Evolutionary conservation across 1,140 invertebrate species (phyloP).

Genomic region (Vanessa atalanta): DNA sequence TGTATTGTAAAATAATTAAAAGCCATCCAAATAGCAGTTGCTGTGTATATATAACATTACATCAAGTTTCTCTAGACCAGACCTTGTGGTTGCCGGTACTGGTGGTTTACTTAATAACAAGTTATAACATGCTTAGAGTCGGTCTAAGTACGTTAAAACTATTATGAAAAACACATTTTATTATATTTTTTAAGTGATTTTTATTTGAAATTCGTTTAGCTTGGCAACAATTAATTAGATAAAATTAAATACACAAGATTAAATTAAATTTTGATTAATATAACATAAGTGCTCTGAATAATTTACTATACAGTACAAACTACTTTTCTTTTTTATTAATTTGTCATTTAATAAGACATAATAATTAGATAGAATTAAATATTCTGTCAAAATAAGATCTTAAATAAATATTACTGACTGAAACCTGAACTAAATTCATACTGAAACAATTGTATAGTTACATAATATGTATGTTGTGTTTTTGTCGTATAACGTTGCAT

Average conservation of each 20-base stretch:
- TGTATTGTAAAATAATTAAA: not conserved
- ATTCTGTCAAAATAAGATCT: too few species aligned
- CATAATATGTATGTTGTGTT: too few species aligned
- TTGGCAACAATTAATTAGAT: not conserved
- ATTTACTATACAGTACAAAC: not conserved
- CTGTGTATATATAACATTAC: constrained; percentile 30
- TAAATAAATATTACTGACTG: too few species aligned
- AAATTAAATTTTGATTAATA: too few species aligned
- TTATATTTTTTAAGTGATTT: not conserved
- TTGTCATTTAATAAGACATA: too few species aligned
- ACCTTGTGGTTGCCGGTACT: constrained; percentile 34
- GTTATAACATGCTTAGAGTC: constrained; percentile 23
- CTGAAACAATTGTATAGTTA: not conserved
- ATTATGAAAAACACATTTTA: not conserved
- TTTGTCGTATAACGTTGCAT: too few species aligned
- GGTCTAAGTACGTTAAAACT: not conserved
- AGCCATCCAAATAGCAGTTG: not conserved
- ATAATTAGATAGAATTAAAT: too few species aligned
- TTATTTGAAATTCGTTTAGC: not conserved
- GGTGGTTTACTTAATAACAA: constrained; percentile 35
- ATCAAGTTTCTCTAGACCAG: constrained; percentile 36
- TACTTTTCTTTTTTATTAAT: not conserved
- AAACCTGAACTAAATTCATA: not conserved
- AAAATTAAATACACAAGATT: too few species aligned
- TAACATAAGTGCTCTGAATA: not conserved